Evolutionary conservation across 2,797 vertebrate genomes (phyloP).

Genomic region (Tympanoctomys barrerae): DNA sequence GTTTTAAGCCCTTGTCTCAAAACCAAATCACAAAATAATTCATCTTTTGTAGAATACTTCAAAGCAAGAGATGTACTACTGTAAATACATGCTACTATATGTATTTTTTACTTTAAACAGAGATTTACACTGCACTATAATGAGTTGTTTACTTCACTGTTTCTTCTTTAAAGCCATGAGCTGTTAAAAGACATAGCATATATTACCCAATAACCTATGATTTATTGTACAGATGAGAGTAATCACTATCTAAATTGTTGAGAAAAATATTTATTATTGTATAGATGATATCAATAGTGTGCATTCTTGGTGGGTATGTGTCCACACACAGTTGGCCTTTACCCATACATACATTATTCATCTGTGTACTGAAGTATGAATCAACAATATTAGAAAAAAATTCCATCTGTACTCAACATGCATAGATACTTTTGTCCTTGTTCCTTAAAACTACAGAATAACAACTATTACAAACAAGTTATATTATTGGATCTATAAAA

Average conservation of each 20-base stretch:
- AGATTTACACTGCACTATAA: background rate
- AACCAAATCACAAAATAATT: background rate
- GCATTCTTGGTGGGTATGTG: too few relatives aligned
- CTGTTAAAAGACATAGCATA: background rate
- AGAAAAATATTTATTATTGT: conserved; percentile 16
- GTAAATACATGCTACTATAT: background rate
- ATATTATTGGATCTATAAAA: background rate
- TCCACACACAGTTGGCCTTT: background rate
- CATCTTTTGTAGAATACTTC: background rate
- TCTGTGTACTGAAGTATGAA: background rate
- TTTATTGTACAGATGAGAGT: background rate
- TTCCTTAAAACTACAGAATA: background rate
- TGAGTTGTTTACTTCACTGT: background rate
- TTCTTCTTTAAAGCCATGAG: background rate
- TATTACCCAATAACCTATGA: conserved; percentile 25
- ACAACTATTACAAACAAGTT: background rate
- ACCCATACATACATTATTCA: background rate
- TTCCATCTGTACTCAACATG: background rate
- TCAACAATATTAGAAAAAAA: background rate
- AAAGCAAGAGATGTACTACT: background rate
- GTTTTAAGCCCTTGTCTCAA: background rate
- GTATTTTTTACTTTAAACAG: conserved; percentile 3
- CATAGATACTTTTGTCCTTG: background rate
- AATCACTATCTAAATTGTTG: background rate
- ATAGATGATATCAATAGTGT: background rate